Evolutionary conservation across 2,113 vertebrate genomes (phyloP).

Genomic region (Sceloporus tristichus): DNA sequence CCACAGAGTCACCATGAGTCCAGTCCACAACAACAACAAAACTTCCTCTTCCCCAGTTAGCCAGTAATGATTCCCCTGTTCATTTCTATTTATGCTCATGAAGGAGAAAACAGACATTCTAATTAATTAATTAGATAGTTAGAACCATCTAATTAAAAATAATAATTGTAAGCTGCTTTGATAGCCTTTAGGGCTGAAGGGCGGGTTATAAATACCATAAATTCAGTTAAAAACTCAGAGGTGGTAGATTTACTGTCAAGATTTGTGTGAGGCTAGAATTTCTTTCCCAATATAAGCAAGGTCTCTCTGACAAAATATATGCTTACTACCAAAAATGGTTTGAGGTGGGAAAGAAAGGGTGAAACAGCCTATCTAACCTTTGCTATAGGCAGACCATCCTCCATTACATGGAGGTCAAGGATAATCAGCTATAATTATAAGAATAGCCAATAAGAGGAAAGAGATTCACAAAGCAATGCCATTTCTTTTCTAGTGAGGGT

Average conservation of each 20-base stretch:
- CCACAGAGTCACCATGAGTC: no score
- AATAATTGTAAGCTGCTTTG: no score
- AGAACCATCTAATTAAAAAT: no score
- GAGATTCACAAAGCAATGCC: neutral
- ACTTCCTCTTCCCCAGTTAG: no score
- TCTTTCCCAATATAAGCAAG: conserved; percentile 37
- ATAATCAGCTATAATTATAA: conserved; percentile 54
- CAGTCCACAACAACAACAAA: no score
- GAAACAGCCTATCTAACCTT: conserved; percentile 47
- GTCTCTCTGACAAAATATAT: conserved; percentile 49
- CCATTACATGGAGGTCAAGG: conserved; percentile 55
- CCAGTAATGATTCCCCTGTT: no score
- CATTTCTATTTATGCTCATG: neutral
- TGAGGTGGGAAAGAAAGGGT: conserved; percentile 31
- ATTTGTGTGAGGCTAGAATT: conserved; percentile 54
- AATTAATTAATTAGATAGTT: no score
- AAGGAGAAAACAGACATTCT: neutral
- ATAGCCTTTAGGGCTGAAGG: no score
- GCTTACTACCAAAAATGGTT: conserved; percentile 52
- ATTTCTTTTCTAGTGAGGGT: conserved; percentile 46
- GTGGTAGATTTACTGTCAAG: conserved; percentile 26
- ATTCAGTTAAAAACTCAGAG: no score
- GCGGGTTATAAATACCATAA: no score
- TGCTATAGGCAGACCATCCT: conserved; percentile 36
- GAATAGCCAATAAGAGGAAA: conserved; percentile 21